Evolutionary conservation across 53 echinoderm and acorn worm species (phyloP), one percentile per base, ranked within the genome.

Genomic region (Crossaster papposus): DNA sequence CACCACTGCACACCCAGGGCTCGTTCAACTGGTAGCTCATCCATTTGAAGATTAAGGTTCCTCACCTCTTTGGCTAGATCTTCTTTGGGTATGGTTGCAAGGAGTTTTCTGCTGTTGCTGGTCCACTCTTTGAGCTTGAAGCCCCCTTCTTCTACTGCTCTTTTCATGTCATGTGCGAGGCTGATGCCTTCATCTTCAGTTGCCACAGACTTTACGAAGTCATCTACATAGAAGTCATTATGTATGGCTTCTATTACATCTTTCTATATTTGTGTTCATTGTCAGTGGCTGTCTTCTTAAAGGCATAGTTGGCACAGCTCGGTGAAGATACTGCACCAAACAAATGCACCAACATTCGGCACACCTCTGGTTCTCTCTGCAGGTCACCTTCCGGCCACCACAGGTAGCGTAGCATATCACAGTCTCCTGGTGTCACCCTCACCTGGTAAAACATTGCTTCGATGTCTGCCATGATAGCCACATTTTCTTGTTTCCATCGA

Each of bases 391-490:
- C 35, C 2, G 88, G 82, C 88, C 89, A 89, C 89, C 89, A 89
- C 26, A 92, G 53, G 52, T 73, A 92, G 3, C 89, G 1, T 26
- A 89, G 9, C 33, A 83, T 44, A 51, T 89, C 89, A 10, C 92
- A 34, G 5, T 92, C 79, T 6, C 75, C 53, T 9, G 10, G 12
- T 1, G 52, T 32, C 3, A 92, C 89, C 1, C 44, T 36, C 0
- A 89, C 76, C 51, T 89, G 92, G 62, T 92, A 64, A 1, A 93
- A 89, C 80, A 89, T 95, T 14, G 89, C 85, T n/a, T 95, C 91
- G 11, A 95, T 92, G 33, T 93, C 95, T n/a, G 95, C 93, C 89
- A 95, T 91, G 12, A 93, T 62, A 1, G 93, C 95, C 55, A 95
- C 87, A 1, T 72, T 32, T 51, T 91, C 93, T 78, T 88, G 80